Evolutionary conservation across 2,888 invertebrate species (phyloP).

Genomic region (Ischnura elegans): DNA sequence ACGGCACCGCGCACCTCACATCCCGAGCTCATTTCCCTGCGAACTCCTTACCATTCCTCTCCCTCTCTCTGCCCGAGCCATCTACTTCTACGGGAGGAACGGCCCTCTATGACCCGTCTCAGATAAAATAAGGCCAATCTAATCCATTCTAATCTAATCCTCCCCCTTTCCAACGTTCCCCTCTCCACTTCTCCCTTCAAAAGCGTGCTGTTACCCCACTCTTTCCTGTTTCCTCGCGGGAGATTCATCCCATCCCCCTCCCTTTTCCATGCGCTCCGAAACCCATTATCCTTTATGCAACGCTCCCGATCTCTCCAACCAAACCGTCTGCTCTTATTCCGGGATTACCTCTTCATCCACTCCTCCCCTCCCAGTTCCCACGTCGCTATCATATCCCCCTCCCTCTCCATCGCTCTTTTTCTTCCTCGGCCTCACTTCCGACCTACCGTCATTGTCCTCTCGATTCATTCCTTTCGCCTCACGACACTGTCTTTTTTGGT

Average conservation of each 20-base stretch:
- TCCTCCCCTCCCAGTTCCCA: background rate
- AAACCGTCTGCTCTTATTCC: conserved; percentile 40
- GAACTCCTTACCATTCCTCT: conserved; percentile 49
- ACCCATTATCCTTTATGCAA: conserved; percentile 51
- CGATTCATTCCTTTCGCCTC: conserved; percentile 3
- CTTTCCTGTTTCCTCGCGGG: background rate
- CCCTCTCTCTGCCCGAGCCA: background rate
- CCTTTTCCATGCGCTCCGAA: conserved; percentile 2
- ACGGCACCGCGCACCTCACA: background rate
- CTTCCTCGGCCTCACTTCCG: too few species aligned
- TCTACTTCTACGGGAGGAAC: conserved; percentile 25
- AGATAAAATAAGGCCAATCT: conserved; percentile 63
- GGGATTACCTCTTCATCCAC: conserved; percentile 28
- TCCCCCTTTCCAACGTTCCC: background rate
- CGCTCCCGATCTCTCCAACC: background rate
- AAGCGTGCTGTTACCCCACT: background rate
- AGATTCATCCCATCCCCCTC: conserved; percentile 4
- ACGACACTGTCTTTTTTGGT: background rate
- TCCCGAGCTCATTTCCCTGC: conserved; percentile 49
- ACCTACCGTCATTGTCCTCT: background rate
- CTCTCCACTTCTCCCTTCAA: background rate
- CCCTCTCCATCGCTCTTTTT: too few species aligned
- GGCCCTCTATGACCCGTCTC: conserved; percentile 49
- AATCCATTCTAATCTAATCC: conserved; percentile 66
- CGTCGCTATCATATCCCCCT: background rate